phyloP scores from a whole-genome alignment of 23 tunicate genomes.

The Halocynthia roretzi region DNA sequence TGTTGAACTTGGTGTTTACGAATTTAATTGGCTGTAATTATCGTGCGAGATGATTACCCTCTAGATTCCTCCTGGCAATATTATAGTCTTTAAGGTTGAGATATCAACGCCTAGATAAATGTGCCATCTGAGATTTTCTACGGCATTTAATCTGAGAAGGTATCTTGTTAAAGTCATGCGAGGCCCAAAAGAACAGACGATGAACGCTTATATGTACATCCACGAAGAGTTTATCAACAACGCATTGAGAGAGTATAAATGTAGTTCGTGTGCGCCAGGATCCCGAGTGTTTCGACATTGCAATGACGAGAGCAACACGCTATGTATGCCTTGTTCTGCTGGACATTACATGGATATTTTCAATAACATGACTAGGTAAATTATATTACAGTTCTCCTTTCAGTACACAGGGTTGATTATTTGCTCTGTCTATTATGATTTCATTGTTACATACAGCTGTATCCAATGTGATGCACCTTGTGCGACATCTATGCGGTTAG shows the following conservation, averaged over 20 bases:
- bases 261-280: slow-evolving; percentile 19
- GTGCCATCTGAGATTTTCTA: no score
- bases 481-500: neutral
- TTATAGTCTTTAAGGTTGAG: no score
- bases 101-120: no score
- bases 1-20: no score
- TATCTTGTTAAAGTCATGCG: no score
- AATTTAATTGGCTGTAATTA: no score
- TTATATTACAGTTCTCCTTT: neutral
- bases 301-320: neutral
- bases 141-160: no score
- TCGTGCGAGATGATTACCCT: no score
- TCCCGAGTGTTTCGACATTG: slow-evolving; percentile 4
- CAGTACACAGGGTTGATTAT: neutral
- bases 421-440: no score
- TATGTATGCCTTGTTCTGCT: slow-evolving; percentile 4
- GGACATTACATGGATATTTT: neutral
- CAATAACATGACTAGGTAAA: slow-evolving; percentile 25
- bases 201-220: neutral
- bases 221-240: neutral
- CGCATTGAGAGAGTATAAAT: neutral
- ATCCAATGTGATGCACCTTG: slow-evolving; percentile 7
- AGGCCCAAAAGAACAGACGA: neutral
- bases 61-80: no score
- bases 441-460: neutral